Percentiles rank a stretch among this genome's conserved stretches.
These are phyloP conservation scores for Cephalotes varians DNA, from an alignment of 2,888 invertebrate genomes.

Conservation along the genomic window DNA sequence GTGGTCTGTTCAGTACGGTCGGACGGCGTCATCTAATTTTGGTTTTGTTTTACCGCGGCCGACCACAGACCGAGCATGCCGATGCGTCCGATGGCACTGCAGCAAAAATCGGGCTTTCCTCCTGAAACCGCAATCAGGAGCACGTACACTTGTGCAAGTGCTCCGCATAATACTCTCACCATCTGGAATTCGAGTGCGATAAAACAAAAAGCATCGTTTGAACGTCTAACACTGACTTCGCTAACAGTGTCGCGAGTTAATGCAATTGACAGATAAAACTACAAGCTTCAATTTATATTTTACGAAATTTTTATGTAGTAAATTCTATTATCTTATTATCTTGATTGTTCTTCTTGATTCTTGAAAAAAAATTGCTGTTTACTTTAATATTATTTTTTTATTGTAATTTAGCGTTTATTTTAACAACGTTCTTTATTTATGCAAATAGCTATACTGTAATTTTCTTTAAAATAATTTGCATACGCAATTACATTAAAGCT, in stretches of 20 bases:
- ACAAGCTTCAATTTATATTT: background rate
- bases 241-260: slow-evolving; percentile 15
- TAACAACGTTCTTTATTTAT: background rate
- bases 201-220: slow-evolving; percentile 34
- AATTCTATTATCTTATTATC: background rate
- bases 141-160: slow-evolving; percentile 39
- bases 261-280: slow-evolving; percentile 32
- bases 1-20: slow-evolving; percentile 21
- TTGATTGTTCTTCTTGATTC: background rate
- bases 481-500: background rate
- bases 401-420: background rate
- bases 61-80: slow-evolving; percentile 42
- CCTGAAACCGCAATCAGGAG: slow-evolving; percentile 57
- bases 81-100: slow-evolving; percentile 20
- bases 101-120: slow-evolving; percentile 56
- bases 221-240: slow-evolving; percentile 1
- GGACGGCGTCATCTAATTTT: slow-evolving; percentile 26
- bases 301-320: background rate
- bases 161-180: slow-evolving; percentile 48
- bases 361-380: background rate
- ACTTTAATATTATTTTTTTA: background rate
- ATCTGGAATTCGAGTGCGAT: slow-evolving; percentile 30
- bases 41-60: slow-evolving; percentile 33
- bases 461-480: background rate
- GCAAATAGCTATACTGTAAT: background rate